phyloP scores from a whole-genome alignment of 2,797 vertebrate genomes.

The Myiotriccus ornatus region DNA sequence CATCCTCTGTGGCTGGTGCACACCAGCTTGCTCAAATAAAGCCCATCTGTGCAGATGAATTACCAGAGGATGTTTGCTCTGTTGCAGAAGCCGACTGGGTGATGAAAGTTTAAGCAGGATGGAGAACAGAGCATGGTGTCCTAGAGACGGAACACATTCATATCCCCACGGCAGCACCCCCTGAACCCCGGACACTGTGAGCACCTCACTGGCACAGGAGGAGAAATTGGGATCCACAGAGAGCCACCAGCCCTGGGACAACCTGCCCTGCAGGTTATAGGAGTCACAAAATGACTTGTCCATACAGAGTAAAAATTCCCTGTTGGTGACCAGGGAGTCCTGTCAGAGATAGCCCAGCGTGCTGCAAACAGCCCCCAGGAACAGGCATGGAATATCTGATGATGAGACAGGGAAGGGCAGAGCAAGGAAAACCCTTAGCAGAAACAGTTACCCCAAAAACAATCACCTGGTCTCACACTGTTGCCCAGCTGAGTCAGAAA shows the following conservation, averaged over 20 bases:
- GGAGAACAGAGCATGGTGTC: neutral
- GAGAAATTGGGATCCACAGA: neutral
- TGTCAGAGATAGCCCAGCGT: rapidly evolving
- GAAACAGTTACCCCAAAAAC: neutral
- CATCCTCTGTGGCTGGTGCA: neutral
- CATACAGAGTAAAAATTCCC: neutral
- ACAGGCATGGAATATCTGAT: rapidly evolving
- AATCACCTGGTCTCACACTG: neutral
- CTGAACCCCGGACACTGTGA: rapidly evolving
- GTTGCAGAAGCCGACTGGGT: neutral
- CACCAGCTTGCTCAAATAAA: constrained; percentile 40
- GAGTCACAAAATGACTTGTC: neutral
- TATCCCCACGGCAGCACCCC: neutral
- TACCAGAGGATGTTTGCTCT: neutral
- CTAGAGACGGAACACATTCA: neutral
- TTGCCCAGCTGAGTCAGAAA: neutral
- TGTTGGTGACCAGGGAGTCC: neutral
- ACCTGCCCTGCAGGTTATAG: neutral
- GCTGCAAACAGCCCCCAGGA: neutral
- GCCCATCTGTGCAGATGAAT: constrained; percentile 32
- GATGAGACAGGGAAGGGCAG: neutral
- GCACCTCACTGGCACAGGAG: neutral
- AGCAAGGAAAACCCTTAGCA: neutral
- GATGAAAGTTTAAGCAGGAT: constrained; percentile 10
- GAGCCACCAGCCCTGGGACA: neutral